These are phyloP conservation scores for Eonycteris spelaea DNA, from an alignment of 2,113 vertebrate genomes.

Conservation along the genomic window DNA sequence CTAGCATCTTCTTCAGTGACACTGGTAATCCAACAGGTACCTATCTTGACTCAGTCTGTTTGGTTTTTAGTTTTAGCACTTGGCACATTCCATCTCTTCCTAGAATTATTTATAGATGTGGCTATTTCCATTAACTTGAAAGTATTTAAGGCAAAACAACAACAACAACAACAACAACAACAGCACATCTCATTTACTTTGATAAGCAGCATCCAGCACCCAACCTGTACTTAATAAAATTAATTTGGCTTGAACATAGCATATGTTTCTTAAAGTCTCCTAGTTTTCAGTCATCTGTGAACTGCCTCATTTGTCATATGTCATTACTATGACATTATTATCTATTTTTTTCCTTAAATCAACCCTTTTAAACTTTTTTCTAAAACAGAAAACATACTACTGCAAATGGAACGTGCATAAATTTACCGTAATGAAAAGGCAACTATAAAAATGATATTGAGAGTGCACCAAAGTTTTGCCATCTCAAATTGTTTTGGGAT, in stretches of 20 bases:
- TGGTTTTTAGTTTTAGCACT: neutral
- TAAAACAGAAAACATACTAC: conserved; percentile 19
- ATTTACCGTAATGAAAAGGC: neutral
- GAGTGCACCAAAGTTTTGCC: neutral
- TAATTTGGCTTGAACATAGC: neutral
- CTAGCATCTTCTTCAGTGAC: neutral
- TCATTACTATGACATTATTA: neutral
- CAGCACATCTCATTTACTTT: neutral
- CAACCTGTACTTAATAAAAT: conserved; percentile 25
- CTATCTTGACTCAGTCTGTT: neutral
- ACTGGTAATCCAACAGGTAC: neutral
- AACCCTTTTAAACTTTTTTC: neutral
- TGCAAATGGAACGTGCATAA: conserved; percentile 29
- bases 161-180: neutral
- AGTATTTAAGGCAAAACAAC: neutral
- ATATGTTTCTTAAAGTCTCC: conserved; percentile 3
- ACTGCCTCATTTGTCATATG: neutral
- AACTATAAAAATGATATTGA: neutral
- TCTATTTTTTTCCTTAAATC: conserved; percentile 21
- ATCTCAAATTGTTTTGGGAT: neutral
- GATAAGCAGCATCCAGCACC: neutral
- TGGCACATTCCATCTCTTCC: neutral
- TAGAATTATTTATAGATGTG: conserved; percentile 8
- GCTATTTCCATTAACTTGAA: conserved; percentile 2
- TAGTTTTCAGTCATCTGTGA: conserved; percentile 17